Percentiles rank a stretch among this genome's conserved stretches.
These are phyloP conservation scores for Sarcophilus harrisii DNA, from an alignment of 2,797 vertebrate genomes.

Conservation along the genomic window DNA sequence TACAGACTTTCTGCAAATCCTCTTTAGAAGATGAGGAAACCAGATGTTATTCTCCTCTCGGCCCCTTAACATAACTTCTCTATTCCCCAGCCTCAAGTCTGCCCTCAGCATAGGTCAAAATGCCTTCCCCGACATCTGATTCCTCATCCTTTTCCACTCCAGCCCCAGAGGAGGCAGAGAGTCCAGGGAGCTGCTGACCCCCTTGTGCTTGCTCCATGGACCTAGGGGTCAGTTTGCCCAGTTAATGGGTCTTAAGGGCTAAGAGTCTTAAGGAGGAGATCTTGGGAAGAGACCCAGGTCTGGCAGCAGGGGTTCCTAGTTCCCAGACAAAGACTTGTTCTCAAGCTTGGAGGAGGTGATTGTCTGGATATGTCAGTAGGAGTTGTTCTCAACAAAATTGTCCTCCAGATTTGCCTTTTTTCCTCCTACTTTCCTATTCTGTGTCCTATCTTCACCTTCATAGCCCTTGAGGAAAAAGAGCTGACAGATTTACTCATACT, in stretches of 20 bases:
- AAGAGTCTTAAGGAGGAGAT: too few relatives aligned
- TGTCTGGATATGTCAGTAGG: background rate
- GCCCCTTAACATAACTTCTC: background rate
- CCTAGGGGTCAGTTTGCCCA: conserved; percentile 5
- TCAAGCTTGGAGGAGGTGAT: background rate
- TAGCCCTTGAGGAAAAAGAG: background rate
- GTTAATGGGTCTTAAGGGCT: background rate
- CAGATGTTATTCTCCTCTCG: background rate
- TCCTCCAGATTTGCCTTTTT: background rate
- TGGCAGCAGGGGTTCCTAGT: background rate
- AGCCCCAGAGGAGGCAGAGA: background rate
- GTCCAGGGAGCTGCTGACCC: background rate
- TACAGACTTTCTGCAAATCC: background rate
- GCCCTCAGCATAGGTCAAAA: background rate
- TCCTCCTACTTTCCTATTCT: background rate
- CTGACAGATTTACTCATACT: background rate
- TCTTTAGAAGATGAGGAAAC: conserved; percentile 28
- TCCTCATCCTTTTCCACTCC: background rate
- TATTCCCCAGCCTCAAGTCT: background rate
- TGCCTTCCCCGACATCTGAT: background rate
- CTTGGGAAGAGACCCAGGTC: background rate
- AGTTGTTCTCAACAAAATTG: background rate
- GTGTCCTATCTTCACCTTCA: background rate
- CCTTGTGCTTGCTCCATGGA: background rate
- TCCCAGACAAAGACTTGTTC: background rate